A percentile compares a stretch with the other conserved stretches of the same genome.
Conservation (phyloP, 2,113 vertebrate genomes). For the Daubentonia madagascariensis region DNA sequence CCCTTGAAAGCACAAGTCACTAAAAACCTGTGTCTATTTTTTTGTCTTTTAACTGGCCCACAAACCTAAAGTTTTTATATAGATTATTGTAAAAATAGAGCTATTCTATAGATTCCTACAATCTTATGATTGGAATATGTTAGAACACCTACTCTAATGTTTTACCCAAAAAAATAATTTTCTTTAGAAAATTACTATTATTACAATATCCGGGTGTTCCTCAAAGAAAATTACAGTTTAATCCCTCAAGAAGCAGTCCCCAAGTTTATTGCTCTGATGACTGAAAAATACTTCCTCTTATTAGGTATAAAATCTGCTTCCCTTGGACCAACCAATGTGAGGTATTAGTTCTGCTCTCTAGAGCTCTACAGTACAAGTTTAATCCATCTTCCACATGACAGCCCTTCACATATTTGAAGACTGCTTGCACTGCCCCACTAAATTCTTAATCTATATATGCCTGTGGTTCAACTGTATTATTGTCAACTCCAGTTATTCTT, state of each 20-base stretch:
- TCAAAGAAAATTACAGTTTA: neutral
- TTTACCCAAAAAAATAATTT: neutral
- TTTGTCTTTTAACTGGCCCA: neutral
- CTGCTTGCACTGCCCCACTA: constrained; percentile 4
- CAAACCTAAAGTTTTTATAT: neutral
- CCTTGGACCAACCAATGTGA: neutral
- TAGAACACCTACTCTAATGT: neutral
- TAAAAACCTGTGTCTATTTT: neutral
- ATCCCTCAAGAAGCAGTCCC: neutral
- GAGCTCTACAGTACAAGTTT: constrained; percentile 4
- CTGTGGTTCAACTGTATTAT: constrained; percentile 27
- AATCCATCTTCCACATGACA: constrained; percentile 67
- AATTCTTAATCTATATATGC: constrained; percentile 61
- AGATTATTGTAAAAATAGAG: neutral
- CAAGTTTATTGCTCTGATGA: neutral
- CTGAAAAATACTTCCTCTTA: constrained; percentile 8
- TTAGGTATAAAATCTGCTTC: constrained; percentile 24
- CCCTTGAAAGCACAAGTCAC: neutral
- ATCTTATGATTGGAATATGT: neutral
- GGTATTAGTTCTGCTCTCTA: constrained; percentile 62
- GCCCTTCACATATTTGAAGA: constrained; percentile 51
- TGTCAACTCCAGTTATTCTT: constrained; percentile 45
- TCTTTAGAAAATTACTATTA: neutral
- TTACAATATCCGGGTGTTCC: neutral
- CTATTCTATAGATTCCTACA: neutral